These are phyloP conservation scores for Nothocercus nigrocapillus DNA, from an alignment of 2,113 vertebrate species.

Conservation along the genomic window DNA sequence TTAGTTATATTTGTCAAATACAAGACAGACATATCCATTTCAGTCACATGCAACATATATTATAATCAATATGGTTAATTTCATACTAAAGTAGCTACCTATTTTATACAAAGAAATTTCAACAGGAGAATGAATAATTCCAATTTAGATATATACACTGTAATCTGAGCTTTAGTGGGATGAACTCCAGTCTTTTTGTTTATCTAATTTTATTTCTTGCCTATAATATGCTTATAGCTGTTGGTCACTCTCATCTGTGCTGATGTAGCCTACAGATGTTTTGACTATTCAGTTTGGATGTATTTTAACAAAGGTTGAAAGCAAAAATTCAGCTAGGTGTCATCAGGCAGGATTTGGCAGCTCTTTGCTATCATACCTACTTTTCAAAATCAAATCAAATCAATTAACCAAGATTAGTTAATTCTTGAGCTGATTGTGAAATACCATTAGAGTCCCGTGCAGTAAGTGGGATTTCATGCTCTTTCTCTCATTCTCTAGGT, in stretches of 20 bases:
- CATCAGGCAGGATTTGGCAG: background rate
- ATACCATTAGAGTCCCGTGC: background rate
- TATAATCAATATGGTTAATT: background rate
- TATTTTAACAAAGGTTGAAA: background rate
- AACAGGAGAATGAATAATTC: background rate
- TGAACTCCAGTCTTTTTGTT: background rate
- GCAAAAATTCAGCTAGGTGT: background rate
- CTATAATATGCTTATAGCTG: background rate
- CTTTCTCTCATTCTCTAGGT: background rate
- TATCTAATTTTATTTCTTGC: background rate
- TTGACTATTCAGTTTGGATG: background rate
- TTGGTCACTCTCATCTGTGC: background rate
- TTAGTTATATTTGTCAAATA: background rate
- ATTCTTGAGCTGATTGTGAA: background rate
- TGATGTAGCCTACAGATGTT: background rate
- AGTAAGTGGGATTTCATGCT: background rate
- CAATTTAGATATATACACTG: background rate
- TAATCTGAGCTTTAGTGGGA: background rate
- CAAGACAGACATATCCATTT: background rate
- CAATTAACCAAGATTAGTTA: background rate
- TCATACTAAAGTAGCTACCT: background rate
- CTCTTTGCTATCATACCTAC: background rate
- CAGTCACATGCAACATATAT: background rate
- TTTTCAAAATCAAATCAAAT: background rate
- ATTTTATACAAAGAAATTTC: background rate